Conservation (phyloP, 2,113 vertebrate genomes). For the Motacilla alba region DNA sequence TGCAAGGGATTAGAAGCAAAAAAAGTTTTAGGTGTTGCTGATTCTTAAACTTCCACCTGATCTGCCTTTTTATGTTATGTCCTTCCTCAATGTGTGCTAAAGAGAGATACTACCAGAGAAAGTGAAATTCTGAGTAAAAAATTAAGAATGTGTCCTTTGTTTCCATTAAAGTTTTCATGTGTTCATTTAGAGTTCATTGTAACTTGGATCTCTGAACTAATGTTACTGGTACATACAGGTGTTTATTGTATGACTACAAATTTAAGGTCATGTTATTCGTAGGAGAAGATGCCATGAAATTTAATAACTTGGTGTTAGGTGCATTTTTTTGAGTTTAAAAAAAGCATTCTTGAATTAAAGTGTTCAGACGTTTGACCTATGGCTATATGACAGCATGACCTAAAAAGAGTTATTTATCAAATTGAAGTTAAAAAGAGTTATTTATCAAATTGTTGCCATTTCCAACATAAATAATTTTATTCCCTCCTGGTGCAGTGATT, state of each 20-base stretch:
- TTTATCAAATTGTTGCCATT: neutral
- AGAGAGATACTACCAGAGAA: neutral
- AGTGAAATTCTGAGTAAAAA: neutral
- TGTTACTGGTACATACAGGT: neutral
- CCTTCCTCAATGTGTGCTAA: neutral
- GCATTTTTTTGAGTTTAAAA: neutral
- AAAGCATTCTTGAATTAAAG: neutral
- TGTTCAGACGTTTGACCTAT: neutral
- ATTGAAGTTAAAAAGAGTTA: neutral
- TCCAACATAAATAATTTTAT: neutral
- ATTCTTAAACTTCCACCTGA: neutral
- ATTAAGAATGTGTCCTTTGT: neutral
- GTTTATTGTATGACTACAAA: neutral
- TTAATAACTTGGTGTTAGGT: neutral
- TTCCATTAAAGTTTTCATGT: neutral
- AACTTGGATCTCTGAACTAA: neutral
- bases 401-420: neutral
- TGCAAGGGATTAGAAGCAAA: neutral
- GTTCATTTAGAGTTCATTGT: neutral
- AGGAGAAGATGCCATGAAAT: neutral
- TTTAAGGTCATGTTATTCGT: neutral
- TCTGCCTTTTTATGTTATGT: neutral
- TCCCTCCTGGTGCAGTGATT: neutral
- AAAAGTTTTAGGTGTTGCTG: neutral
- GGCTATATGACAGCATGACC: neutral